phyloP scores from a whole-genome alignment of 2,113 vertebrate genomes.

The Rattus rattus region DNA sequence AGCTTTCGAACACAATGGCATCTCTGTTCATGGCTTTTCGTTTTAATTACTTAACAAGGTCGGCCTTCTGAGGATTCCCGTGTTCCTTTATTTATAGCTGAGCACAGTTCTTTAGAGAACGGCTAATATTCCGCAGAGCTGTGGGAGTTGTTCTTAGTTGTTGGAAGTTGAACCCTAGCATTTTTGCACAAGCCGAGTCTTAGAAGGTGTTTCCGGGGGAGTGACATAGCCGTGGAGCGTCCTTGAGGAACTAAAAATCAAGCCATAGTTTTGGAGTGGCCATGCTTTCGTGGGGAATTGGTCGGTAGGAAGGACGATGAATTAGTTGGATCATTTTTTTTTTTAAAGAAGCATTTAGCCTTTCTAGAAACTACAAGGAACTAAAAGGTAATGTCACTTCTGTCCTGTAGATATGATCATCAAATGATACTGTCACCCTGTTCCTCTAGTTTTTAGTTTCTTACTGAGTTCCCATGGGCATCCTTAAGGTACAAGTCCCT shows the following conservation, averaged over 20 bases:
- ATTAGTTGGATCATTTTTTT: not conserved
- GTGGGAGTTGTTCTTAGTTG: conserved; percentile 39
- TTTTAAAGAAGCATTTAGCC: not conserved
- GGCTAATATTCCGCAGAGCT: conserved; percentile 52
- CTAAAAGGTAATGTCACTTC: not conserved
- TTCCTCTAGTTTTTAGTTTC: not conserved
- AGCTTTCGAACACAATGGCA: conserved; percentile 50
- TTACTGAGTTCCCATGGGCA: not conserved
- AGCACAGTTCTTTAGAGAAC: conserved; percentile 27
- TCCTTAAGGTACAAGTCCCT: not conserved
- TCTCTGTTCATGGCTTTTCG: conserved; percentile 60
- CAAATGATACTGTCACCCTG: not conserved
- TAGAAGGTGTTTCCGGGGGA: not conserved
- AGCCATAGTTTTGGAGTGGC: not conserved
- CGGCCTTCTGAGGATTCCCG: conserved; percentile 46
- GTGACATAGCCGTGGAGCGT: not conserved
- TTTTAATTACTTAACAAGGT: conserved; percentile 60
- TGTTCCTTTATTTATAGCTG: conserved; percentile 65
- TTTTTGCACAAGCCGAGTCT: not conserved
- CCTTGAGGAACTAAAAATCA: not conserved
- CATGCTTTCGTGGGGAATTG: not conserved
- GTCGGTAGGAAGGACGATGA: not conserved
- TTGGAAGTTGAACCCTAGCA: conserved; percentile 11
- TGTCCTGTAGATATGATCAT: not conserved
- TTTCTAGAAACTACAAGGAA: not conserved